Base-by-base conservation (phyloP, 2,888 invertebrate genomes). In the Odontomyia ornata region DNA sequence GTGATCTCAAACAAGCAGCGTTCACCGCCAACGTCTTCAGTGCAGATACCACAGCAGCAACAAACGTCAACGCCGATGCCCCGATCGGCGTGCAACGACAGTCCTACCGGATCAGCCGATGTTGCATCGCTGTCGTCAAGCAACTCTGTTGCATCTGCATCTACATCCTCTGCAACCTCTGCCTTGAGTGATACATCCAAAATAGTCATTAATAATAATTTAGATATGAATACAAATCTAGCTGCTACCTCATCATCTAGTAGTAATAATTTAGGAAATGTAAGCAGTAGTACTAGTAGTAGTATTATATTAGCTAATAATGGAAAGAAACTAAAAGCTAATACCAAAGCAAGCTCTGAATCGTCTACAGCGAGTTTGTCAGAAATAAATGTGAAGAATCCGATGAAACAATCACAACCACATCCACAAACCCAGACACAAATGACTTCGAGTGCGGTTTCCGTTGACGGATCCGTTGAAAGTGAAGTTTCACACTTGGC, bases 311-410 rank as follows among this genome's bases (percentile, higher is more conserved):
- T 71, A 21, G 57, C 67, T 60, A 73, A 43, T 77, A 77, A 78
- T 77, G 77, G 78, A 76, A 78, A 80, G 57, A 73, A 76, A 52
- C 30, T 60, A 47, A 60, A 78, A 75, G 47, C 71, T 47, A 76
- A 67, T 52, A 62, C 73, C 73, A 79, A 78, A 78, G 21, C 43
- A n/a, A 65, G 52, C 67, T 65, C 75, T 73, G 76, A 64, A 43
- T 30, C 75, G 21, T 47, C 75, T 15, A 15, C 60, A 52, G 5
- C 62, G 25, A n/a, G 73, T 13, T 64, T 79, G 64, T 79, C 79
- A 30, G 80, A 79, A 69, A 47, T 27, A 15, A 80, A 79, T 76
- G 77, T 71, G 56, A 80, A 76, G 73, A 80, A 80, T 69, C 77
- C 78, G 25, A 62, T 46, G 47, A 43, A 3, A 23, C 71, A 57